Conservation (phyloP, 2,113 vertebrate species). For the Prunella fulvescens region DNA sequence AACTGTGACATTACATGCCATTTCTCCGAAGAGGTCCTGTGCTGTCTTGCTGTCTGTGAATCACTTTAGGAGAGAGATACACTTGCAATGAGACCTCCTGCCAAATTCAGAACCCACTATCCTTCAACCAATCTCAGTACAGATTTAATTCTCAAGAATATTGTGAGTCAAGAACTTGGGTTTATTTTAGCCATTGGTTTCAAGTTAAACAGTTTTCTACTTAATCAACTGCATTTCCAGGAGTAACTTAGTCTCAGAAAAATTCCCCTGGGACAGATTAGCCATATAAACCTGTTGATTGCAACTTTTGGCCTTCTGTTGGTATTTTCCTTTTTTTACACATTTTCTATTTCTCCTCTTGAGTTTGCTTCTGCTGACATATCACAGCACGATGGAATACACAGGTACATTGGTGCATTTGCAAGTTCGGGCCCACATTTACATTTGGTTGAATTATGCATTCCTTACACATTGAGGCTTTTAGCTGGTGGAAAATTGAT, state of each 20-base stretch:
- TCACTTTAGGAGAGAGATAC: not conserved
- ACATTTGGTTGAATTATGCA: not conserved
- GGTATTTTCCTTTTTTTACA: not conserved
- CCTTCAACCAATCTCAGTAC: not conserved
- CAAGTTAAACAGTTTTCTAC: not conserved
- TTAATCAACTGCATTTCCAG: not conserved
- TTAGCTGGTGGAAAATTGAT: not conserved
- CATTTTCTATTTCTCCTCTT: not conserved
- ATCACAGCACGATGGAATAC: not conserved
- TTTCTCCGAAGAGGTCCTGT: not conserved
- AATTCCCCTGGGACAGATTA: not conserved
- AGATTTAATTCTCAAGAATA: not conserved
- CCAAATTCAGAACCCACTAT: not conserved
- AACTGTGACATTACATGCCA: not conserved
- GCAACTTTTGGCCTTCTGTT: not conserved
- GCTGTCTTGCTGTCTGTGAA: not conserved
- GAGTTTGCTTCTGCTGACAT: not conserved
- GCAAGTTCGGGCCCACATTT: not conserved
- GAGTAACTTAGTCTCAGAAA: not conserved
- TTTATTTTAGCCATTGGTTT: not conserved
- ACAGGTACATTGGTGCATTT: not conserved
- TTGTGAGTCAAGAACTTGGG: not conserved
- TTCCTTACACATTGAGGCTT: not conserved
- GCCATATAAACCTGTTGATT: not conserved
- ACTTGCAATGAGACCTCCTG: not conserved